Evolutionary conservation across 2,797 vertebrate genomes (phyloP), one percentile per base, ranked within the genome.

Genomic region (Myotis pilosus): DNA sequence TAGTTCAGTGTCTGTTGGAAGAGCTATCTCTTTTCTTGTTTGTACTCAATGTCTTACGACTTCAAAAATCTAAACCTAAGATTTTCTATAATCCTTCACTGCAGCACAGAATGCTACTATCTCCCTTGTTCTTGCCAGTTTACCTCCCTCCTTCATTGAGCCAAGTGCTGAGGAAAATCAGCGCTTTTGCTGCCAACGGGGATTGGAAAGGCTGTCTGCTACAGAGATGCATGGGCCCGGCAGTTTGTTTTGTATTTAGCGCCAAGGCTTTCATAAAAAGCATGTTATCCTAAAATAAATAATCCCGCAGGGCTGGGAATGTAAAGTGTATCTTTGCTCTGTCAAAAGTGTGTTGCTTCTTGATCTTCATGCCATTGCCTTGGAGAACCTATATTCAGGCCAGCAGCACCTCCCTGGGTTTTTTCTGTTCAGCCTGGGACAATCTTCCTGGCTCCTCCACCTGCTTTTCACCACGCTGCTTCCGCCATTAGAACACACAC

Each of bases 201-300:
- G 60, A 74, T 33, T 33, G n/a, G n/a, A 94, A 44, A 85, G 64
- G 53, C 64, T 87, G 0, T 75, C 66, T 94, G 76, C 36, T 86
- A 96, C 68, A 44, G 49, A 95, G 95, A 89, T 76, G 15, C 75
- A 68, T 36, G 78, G 53, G 69, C 94, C 94, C 51, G 89, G 22
- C 57, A 78, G 83, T 91, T 95, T 93, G 38, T 83, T 97, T 96
- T 94, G 72, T 78, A 84, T 16, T 94, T 74, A 96, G 84, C 87
- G 89, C 44, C 89, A 8, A 88, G 19, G 7, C 68, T 92, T 95
- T 62, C 82, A 38, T 93, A 57, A 92, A 95, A 94, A 82, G 0
- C 49, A 74, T 79, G 66, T 51, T 62, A 66, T 60, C 76, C 76
- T 89, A 91, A 95, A 96, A 94, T 78, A 93, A 96, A 93, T 69